Evolutionary conservation across 2,797 vertebrate species (phyloP).

Genomic region (Hirundo rustica): DNA sequence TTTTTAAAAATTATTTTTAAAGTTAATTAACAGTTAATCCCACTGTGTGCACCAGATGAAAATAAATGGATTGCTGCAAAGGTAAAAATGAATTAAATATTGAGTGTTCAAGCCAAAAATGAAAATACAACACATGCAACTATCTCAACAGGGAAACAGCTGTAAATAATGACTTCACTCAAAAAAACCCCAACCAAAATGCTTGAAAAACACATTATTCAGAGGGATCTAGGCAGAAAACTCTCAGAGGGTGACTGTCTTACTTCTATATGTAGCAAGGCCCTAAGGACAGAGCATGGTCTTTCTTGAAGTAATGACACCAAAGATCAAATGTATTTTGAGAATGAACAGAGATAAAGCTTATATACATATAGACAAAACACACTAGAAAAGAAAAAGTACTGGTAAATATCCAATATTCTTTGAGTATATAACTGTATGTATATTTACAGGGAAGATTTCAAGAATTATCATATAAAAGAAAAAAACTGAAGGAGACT

Average conservation of each 20-base stretch:
- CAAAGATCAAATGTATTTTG: neutral
- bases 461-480: neutral
- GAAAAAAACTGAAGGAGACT: neutral
- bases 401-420: neutral
- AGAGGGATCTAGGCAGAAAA: neutral
- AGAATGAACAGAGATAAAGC: neutral
- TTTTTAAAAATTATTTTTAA: neutral
- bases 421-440: neutral
- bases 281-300: neutral
- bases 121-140: neutral
- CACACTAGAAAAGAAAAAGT: neutral
- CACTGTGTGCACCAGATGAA: neutral
- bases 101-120: neutral
- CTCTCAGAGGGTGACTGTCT: neutral
- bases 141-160: neutral
- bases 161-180: neutral
- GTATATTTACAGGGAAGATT: neutral
- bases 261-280: neutral
- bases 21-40: neutral
- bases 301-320: neutral
- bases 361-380: neutral
- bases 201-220: neutral
- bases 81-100: neutral
- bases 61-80: neutral
- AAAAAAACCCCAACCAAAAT: neutral